phyloP scores from a whole-genome alignment of 2,888 invertebrate genomes.

The Campopleginae sp. region DNA sequence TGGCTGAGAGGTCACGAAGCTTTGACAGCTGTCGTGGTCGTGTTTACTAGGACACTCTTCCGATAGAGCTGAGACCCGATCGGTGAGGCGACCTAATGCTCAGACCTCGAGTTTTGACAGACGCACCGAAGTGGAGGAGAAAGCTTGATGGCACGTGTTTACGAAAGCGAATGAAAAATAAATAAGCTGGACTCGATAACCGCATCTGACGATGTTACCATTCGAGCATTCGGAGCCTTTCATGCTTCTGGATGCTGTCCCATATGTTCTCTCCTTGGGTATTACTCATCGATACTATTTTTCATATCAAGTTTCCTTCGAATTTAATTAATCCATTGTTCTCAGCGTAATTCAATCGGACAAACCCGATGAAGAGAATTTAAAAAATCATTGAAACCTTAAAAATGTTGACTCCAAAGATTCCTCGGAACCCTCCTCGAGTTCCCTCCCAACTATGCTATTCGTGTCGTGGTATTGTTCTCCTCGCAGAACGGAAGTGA shows the following conservation, averaged over 20 bases:
- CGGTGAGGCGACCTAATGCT: conserved; percentile 35
- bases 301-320: neutral
- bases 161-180: conserved; percentile 45
- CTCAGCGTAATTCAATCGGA: conserved; percentile 10
- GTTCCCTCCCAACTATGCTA: neutral
- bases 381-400: conserved; percentile 7
- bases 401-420: neutral
- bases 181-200: conserved; percentile 25
- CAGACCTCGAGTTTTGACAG: conserved; percentile 34
- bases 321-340: conserved; percentile 10
- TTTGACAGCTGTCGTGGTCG: conserved; percentile 77
- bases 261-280: neutral
- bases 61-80: conserved; percentile 20
- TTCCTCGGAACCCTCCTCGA: conserved; percentile 17
- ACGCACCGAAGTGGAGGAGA: conserved; percentile 33
- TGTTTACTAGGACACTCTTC: conserved; percentile 36
- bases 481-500: conserved; percentile 68
- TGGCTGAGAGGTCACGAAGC: conserved; percentile 69
- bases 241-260: neutral
- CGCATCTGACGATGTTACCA: conserved; percentile 21
- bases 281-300: conserved; percentile 7
- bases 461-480: conserved; percentile 57
- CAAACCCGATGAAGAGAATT: neutral
- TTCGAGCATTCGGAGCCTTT: neutral
- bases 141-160: conserved; percentile 45